Conservation (phyloP, 2,888 invertebrate species). For the Drosophila longiperda region DNA sequence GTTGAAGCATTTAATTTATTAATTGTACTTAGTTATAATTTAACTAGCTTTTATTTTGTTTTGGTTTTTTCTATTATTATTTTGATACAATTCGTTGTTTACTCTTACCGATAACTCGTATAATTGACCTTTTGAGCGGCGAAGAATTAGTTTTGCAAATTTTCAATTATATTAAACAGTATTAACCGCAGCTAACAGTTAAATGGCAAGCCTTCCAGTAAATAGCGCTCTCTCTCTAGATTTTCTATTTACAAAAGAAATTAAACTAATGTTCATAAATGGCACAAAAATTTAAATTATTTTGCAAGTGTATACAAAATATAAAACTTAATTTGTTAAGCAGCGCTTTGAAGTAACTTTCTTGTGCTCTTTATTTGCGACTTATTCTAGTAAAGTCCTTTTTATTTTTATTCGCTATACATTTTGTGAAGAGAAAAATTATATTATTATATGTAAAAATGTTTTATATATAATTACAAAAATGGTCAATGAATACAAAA, state of each 20-base stretch:
- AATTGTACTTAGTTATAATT: not conserved
- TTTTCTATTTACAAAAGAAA: not conserved
- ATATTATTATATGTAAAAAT: not conserved
- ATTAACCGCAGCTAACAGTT: not conserved
- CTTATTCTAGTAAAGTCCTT: not conserved
- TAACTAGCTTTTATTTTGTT: not conserved
- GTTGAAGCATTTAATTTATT: not conserved
- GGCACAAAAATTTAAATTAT: not conserved
- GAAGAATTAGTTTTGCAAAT: not conserved
- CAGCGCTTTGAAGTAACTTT: not conserved
- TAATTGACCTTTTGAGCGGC: not conserved
- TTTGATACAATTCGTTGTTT: not conserved
- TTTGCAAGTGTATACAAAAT: not conserved
- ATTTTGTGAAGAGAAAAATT: too few species aligned
- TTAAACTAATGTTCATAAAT: not conserved
- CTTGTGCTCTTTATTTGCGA: not conserved
- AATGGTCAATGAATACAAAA: not conserved
- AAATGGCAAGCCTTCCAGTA: not conserved
- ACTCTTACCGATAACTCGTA: not conserved
- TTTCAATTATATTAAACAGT: not conserved
- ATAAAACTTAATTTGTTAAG: not conserved
- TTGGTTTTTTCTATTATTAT: not conserved
- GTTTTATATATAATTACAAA: not conserved
- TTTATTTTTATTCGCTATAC: not conserved
- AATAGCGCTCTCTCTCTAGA: not conserved